Percentiles rank a stretch among this genome's conserved stretches.
Evolutionary conservation across 2,113 vertebrate species (phyloP).

Genomic region (Phyllostomus discolor): DNA sequence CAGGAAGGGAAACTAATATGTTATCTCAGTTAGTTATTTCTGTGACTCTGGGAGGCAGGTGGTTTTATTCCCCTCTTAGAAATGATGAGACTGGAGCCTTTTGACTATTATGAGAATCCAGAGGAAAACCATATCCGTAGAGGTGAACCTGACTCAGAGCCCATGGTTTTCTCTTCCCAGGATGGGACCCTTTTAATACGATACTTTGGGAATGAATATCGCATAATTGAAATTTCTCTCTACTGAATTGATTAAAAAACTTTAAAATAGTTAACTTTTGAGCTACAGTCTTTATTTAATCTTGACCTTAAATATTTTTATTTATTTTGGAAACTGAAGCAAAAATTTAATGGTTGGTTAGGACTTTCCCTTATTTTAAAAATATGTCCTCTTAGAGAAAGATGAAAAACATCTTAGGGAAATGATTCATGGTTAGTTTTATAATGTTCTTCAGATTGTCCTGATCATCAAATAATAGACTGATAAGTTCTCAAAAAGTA

Average conservation of each 20-base stretch:
- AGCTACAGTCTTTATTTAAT: neutral
- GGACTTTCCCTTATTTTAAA: neutral
- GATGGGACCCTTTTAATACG: neutral
- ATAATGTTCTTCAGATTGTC: neutral
- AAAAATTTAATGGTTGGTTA: slow-evolving; percentile 35
- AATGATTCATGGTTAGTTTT: neutral
- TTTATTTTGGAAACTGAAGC: slow-evolving; percentile 29
- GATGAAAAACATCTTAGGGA: neutral
- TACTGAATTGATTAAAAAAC: neutral
- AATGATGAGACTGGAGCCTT: neutral
- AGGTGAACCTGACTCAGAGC: neutral
- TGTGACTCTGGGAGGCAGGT: neutral
- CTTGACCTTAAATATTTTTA: slow-evolving; percentile 34
- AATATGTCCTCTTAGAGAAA: neutral
- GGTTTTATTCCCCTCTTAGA: neutral
- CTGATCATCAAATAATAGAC: neutral
- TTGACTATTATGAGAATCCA: neutral
- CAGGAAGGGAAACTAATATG: neutral
- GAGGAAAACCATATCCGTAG: neutral
- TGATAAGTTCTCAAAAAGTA: slow-evolving; percentile 14
- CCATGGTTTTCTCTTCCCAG: neutral
- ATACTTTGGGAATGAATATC: neutral
- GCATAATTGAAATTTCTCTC: neutral
- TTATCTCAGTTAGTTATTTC: neutral
- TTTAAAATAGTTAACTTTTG: neutral